Conservation (phyloP, 2,113 vertebrate species). For the Python bivittatus region DNA sequence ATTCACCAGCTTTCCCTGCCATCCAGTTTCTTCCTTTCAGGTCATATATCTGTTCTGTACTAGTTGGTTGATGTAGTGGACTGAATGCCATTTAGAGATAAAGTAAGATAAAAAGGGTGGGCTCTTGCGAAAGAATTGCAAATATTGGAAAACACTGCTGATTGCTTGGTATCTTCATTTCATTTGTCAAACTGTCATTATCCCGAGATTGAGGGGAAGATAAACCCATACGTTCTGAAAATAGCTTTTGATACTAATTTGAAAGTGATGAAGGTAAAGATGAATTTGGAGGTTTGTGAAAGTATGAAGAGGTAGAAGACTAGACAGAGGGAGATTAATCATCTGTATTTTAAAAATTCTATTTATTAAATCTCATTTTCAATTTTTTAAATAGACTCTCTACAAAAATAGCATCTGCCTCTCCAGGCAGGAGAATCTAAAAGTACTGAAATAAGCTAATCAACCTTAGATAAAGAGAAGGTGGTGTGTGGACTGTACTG, state of each 20-base stretch:
- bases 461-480: neutral
- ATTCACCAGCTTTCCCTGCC: neutral
- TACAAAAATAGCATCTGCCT: neutral
- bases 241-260: neutral
- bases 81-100: neutral
- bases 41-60: neutral
- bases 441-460: neutral
- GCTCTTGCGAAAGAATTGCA: neutral
- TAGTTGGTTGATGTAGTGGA: neutral
- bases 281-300: neutral
- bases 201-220: neutral
- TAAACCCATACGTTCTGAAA: neutral
- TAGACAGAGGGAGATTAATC: neutral
- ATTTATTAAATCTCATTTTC: slow-evolving; percentile 13
- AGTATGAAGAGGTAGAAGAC: neutral
- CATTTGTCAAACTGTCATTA: neutral
- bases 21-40: neutral
- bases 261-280: neutral
- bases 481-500: neutral
- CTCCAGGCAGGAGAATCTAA: neutral
- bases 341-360: neutral
- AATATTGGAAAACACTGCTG: neutral
- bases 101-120: neutral
- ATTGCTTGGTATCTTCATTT: neutral
- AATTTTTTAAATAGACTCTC: neutral